These are phyloP conservation scores for Melanaphis sacchari DNA, from an alignment of 1,140 invertebrate genomes.

Conservation along the genomic window DNA sequence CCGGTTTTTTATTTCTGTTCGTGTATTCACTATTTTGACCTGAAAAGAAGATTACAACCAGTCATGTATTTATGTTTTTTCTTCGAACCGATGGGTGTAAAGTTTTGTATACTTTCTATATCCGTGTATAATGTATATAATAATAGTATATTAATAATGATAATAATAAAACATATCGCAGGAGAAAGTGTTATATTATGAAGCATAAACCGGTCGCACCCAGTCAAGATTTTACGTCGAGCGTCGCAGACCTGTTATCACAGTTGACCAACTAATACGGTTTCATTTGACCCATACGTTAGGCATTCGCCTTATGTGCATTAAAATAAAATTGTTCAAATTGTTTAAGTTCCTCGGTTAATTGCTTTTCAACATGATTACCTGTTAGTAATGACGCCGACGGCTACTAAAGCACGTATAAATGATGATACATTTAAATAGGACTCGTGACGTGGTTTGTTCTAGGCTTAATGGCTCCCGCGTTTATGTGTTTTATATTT, in stretches of 20 bases:
- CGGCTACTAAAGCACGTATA: not conserved
- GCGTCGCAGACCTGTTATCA: not conserved
- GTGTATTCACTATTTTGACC: not conserved
- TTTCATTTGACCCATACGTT: not conserved
- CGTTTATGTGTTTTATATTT: not conserved
- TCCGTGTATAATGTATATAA: not conserved
- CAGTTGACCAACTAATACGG: slow-evolving; percentile 28
- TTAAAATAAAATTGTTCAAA: slow-evolving; percentile 11
- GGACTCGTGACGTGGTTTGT: too few species aligned
- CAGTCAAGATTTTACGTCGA: not conserved
- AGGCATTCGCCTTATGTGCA: not conserved
- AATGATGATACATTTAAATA: not conserved
- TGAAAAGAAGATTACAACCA: slow-evolving; percentile 17
- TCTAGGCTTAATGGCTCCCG: not conserved
- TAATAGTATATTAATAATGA: not conserved
- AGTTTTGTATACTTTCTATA: slow-evolving; percentile 40
- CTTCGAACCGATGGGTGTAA: slow-evolving; percentile 8
- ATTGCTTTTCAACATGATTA: not conserved
- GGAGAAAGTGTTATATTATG: slow-evolving; percentile 41
- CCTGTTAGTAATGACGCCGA: not conserved
- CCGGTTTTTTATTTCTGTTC: not conserved
- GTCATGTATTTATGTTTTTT: not conserved
- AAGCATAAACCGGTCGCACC: slow-evolving; percentile 35
- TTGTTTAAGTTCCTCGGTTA: not conserved
- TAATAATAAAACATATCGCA: not conserved